Evolutionary conservation across 64 coral and sea anemone species (phyloP).

Genomic region (Montipora foliosa): DNA sequence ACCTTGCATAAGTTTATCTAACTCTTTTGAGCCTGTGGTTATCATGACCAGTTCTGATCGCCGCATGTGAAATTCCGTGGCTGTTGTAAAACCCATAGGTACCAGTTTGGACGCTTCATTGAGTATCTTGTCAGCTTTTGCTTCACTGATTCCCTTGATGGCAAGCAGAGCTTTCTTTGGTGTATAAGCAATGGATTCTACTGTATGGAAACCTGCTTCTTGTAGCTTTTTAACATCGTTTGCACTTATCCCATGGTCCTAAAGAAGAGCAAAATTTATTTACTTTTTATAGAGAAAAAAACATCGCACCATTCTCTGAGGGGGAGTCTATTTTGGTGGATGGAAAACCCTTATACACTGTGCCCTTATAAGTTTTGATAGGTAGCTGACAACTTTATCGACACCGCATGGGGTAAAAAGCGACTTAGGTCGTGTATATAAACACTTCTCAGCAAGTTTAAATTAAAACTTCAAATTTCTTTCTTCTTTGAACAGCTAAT

Average conservation of each 20-base stretch:
- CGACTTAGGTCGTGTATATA: too few relatives aligned
- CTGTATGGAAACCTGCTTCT: slow-evolving; percentile 92
- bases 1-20: slow-evolving; percentile 99
- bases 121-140: slow-evolving; percentile 98
- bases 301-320: not conserved
- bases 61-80: slow-evolving; percentile 95
- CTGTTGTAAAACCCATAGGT: slow-evolving; percentile 99
- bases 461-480: too few relatives aligned
- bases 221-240: slow-evolving; percentile 95
- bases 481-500: too few relatives aligned
- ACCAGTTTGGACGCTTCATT: slow-evolving; percentile 95
- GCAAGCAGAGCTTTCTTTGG: slow-evolving; percentile 86
- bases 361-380: too few relatives aligned
- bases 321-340: not conserved
- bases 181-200: slow-evolving; percentile 92
- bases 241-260: slow-evolving; percentile 97
- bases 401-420: too few relatives aligned
- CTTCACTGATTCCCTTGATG: slow-evolving; percentile 98
- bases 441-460: too few relatives aligned
- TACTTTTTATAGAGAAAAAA: not conserved
- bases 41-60: slow-evolving; percentile 92
- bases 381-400: too few relatives aligned
- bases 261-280: not conserved
- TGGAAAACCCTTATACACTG: too few relatives aligned
- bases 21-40: slow-evolving; percentile 97